A percentile compares a stretch with the other conserved stretches of the same genome.
phyloP scores from a whole-genome alignment of 2,113 vertebrate species.

The Lamprologus ornatipinnis region DNA sequence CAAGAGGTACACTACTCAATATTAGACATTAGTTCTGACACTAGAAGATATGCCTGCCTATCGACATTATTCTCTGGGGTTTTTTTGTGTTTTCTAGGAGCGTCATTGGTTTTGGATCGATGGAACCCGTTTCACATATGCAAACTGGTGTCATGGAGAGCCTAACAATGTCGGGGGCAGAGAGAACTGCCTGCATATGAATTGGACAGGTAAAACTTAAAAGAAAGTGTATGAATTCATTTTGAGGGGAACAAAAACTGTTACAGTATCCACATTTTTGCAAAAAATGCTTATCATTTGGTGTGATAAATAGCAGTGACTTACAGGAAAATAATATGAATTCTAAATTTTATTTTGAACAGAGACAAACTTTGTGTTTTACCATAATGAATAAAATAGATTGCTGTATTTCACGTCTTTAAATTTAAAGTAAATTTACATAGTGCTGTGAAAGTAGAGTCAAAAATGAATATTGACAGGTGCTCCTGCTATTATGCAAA shows the following conservation, averaged over 20 bases:
- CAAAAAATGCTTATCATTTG: background rate
- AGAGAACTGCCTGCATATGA: background rate
- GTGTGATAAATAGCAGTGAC: background rate
- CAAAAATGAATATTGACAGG: background rate
- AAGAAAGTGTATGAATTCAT: background rate
- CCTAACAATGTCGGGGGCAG: background rate
- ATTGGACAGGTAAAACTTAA: background rate
- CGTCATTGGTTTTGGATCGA: background rate
- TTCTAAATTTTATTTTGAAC: background rate
- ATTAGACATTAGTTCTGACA: background rate
- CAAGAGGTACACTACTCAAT: background rate
- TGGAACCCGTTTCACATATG: background rate
- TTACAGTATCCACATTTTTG: background rate
- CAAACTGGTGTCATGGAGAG: background rate
- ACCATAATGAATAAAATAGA: background rate
- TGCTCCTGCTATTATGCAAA: background rate
- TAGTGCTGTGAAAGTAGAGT: background rate
- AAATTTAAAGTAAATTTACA: background rate
- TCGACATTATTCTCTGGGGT: fast-evolving
- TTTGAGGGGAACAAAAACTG: background rate
- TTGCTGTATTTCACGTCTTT: background rate
- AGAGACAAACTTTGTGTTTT: background rate
- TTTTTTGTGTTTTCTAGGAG: background rate
- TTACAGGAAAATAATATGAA: background rate
- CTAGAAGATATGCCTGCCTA: background rate